Percentiles rank a stretch among this genome's conserved stretches.
Evolutionary conservation across 2,113 vertebrate genomes (phyloP).

Genomic region (Lasiurus cinereus): DNA sequence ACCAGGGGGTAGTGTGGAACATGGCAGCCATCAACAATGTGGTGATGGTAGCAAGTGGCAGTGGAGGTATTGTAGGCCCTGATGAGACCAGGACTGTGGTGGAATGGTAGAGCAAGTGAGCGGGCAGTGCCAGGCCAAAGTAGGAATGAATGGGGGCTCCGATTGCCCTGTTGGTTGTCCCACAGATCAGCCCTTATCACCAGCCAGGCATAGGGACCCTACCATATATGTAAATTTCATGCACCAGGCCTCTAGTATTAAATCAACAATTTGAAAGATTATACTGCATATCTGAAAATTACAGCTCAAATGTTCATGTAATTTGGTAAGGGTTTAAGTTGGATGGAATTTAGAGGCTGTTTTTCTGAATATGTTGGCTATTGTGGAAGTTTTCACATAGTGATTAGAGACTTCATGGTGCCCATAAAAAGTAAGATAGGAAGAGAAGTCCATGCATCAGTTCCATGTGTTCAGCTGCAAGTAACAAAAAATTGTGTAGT

Average conservation of each 20-base stretch:
- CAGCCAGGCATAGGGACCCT: too few relatives aligned
- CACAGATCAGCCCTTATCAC: too few relatives aligned
- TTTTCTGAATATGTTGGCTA: neutral
- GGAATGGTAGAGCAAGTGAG: too few relatives aligned
- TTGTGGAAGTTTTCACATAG: neutral
- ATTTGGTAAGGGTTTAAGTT: conserved; percentile 13
- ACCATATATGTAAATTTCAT: too few relatives aligned
- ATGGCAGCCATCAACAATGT: too few relatives aligned
- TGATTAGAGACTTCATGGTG: neutral
- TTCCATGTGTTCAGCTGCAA: neutral
- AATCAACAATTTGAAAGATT: neutral
- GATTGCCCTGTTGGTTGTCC: too few relatives aligned
- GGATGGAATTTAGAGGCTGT: neutral
- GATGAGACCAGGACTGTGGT: too few relatives aligned
- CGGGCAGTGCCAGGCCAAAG: too few relatives aligned
- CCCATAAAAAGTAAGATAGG: neutral
- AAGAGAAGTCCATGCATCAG: neutral
- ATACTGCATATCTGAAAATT: neutral
- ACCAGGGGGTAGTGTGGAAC: too few relatives aligned
- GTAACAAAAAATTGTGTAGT: conserved; percentile 38
- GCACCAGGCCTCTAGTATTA: neutral
- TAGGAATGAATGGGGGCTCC: too few relatives aligned
- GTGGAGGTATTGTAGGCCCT: too few relatives aligned
- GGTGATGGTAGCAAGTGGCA: too few relatives aligned
- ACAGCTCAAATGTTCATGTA: neutral